A percentile compares a stretch with the other conserved stretches of the same genome.
Conservation (phyloP, 2,888 invertebrate species). For the Leptogaster cylindrica region DNA sequence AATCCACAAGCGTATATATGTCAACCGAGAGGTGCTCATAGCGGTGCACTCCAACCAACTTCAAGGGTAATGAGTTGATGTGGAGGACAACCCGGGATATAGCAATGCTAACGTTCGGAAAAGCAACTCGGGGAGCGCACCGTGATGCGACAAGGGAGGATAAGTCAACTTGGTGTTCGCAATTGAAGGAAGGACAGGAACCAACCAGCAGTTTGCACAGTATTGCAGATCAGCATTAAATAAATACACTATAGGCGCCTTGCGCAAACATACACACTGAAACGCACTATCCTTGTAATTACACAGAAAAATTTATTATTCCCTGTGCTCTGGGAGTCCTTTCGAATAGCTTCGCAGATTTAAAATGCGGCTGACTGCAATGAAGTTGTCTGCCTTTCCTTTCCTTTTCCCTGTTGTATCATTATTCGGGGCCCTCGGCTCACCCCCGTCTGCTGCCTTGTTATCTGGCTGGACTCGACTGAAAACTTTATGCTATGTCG, state of each 20-base stretch:
- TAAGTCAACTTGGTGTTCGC: no score
- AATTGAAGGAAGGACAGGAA: no score
- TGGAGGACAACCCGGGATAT: no score
- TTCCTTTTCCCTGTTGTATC: neutral
- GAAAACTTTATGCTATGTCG: slow-evolving; percentile 33
- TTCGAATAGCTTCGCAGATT: slow-evolving; percentile 1
- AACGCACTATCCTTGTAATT: slow-evolving; percentile 17
- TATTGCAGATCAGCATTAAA: neutral
- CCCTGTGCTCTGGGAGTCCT: neutral
- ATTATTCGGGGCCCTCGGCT: no score
- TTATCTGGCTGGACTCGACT: slow-evolving; percentile 6
- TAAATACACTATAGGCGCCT: neutral
- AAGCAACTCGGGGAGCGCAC: no score
- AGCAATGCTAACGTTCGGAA: no score
- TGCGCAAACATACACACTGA: neutral
- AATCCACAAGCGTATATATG: slow-evolving; percentile 25
- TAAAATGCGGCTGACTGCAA: slow-evolving; percentile 39
- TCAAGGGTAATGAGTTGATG: slow-evolving; percentile 35
- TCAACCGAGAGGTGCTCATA: slow-evolving; percentile 22
- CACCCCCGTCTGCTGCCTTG: neutral
- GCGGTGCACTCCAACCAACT: slow-evolving; percentile 29
- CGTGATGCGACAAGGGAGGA: no score
- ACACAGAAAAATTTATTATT: slow-evolving; percentile 37
- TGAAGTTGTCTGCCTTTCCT: slow-evolving; percentile 3
- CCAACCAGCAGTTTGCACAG: slow-evolving; percentile 14